A percentile compares a stretch with the other conserved stretches of the same genome.
Evolutionary conservation across 2,797 vertebrate species (phyloP).

Genomic region (Halcyon chelicuti): DNA sequence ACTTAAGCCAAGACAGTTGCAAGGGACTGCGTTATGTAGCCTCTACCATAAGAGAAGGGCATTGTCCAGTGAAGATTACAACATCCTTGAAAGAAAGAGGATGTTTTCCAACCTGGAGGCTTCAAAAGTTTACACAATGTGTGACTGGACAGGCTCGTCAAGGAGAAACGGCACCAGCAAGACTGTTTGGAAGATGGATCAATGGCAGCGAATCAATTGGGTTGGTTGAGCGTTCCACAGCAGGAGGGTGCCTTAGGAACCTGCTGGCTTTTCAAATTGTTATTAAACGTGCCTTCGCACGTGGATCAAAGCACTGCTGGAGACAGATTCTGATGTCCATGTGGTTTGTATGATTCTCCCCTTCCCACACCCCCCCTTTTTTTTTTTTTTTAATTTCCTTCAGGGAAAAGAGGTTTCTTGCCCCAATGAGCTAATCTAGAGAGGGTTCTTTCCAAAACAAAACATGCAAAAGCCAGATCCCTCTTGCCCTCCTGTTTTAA

Average conservation of each 20-base stretch:
- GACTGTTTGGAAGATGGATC: conserved; percentile 19
- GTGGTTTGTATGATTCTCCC: not conserved
- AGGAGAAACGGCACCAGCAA: conserved; percentile 31
- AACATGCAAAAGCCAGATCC: conserved; percentile 72
- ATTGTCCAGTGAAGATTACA: conserved; percentile 1
- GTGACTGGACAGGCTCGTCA: not conserved
- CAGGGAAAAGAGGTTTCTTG: conserved; percentile 29
- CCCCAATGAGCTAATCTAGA: conserved; percentile 70
- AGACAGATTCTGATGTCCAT: not conserved
- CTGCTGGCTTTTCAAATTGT: conserved; percentile 8
- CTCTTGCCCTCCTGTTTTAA: conserved; percentile 64
- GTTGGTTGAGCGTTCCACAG: not conserved
- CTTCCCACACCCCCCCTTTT: not conserved
- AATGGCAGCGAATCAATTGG: not conserved
- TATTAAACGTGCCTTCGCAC: not conserved
- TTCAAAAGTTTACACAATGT: not conserved
- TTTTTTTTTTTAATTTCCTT: not conserved
- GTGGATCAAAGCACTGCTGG: conserved; percentile 15
- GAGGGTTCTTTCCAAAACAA: conserved; percentile 72
- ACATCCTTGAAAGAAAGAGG: conserved; percentile 29
- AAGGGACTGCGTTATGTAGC: not conserved
- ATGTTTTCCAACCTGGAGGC: not conserved
- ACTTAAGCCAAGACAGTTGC: not conserved
- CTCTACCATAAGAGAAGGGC: not conserved
- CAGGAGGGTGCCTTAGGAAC: conserved; percentile 29